These are phyloP conservation scores for Australoheros scitulus DNA, from an alignment of 2,113 vertebrate species.

Conservation along the genomic window DNA sequence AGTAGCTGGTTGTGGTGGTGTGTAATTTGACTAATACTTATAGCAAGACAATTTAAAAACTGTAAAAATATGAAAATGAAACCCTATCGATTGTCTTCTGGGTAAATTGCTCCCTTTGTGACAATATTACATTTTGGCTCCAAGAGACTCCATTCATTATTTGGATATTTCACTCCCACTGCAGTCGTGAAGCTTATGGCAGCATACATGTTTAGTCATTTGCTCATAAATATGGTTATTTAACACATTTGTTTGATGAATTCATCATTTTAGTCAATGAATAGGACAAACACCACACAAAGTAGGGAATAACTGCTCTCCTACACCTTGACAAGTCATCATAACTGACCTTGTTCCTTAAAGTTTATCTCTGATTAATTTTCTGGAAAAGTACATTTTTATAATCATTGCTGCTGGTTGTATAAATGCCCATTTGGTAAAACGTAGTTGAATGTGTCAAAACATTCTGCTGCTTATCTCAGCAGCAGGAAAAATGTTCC, in stretches of 20 bases:
- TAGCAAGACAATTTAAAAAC: not conserved
- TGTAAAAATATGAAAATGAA: not conserved
- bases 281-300: not conserved
- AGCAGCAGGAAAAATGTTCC: constrained; percentile 46
- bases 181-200: not conserved
- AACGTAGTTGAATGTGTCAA: constrained; percentile 32
- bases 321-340: not conserved
- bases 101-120: not conserved
- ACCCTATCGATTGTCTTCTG: not conserved
- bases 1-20: not conserved
- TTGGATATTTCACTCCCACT: not conserved
- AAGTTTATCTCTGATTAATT: not conserved
- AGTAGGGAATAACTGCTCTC: not conserved
- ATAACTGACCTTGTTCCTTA: not conserved
- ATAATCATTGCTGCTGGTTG: constrained; percentile 7
- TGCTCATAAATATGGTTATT: not conserved
- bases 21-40: not conserved
- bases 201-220: not conserved
- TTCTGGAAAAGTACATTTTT: constrained; percentile 6
- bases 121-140: not conserved
- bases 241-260: not conserved
- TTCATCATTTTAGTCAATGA: not conserved
- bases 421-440: constrained; percentile 19
- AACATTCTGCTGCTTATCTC: constrained; percentile 38
- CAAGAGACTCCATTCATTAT: not conserved